A percentile compares a stretch with the other conserved stretches of the same genome.
Conservation (phyloP, 2,113 vertebrate genomes). For the Caranx melampygus region DNA sequence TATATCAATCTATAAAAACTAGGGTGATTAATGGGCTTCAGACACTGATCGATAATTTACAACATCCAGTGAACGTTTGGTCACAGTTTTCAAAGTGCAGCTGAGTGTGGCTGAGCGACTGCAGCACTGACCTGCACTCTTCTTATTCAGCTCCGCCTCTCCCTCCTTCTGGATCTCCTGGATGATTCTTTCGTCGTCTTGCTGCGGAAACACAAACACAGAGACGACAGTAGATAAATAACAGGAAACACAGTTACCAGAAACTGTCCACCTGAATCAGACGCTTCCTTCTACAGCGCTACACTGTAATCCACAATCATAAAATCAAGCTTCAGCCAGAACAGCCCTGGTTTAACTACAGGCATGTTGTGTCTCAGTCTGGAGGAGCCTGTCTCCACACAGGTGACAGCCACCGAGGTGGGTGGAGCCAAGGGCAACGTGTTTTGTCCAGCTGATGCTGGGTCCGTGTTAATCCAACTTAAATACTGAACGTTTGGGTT, state of each 20-base stretch:
- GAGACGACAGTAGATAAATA: not conserved
- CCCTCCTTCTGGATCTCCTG: constrained; percentile 96
- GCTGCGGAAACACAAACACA: constrained; percentile 78
- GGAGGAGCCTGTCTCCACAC: not conserved
- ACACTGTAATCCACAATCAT: not conserved
- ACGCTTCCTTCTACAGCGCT: not conserved
- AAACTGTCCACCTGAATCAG: too few species aligned
- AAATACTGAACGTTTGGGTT: not conserved
- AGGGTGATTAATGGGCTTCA: not conserved
- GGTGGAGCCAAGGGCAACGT: too few species aligned
- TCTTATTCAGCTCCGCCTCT: constrained; percentile 93
- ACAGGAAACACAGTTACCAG: not conserved
- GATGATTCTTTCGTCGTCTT: constrained; percentile 95
- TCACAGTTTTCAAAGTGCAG: not conserved
- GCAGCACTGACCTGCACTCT: constrained; percentile 84
- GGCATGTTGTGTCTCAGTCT: constrained; percentile 2
- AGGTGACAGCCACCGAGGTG: not conserved
- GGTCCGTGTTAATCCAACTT: not conserved
- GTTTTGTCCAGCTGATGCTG: not conserved
- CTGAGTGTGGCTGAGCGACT: not conserved
- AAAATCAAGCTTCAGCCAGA: not conserved
- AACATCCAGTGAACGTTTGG: not conserved
- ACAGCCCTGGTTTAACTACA: not conserved
- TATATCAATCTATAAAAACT: not conserved
- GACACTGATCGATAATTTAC: not conserved